A percentile compares a stretch with the other conserved stretches of the same genome.
Conservation (phyloP, 2,113 vertebrate species). For the Cervus canadensis region DNA sequence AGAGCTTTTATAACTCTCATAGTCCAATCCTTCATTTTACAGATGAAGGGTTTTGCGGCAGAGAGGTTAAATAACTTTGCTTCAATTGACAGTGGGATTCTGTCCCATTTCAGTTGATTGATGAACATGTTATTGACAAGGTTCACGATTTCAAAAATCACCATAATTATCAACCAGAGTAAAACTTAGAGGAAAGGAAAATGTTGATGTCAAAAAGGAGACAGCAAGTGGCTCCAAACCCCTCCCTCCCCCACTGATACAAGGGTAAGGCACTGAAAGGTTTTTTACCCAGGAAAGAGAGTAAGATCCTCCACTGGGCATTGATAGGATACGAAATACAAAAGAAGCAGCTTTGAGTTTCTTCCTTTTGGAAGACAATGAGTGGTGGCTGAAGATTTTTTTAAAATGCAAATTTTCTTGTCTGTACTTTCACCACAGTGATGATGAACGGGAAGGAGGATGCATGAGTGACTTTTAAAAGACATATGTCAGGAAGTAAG, state of each 20-base stretch:
- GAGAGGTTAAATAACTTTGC: background rate
- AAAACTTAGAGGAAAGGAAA: background rate
- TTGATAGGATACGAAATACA: background rate
- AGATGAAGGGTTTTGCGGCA: background rate
- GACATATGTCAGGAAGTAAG: slow-evolving; percentile 36
- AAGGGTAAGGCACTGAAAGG: background rate
- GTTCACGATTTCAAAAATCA: background rate
- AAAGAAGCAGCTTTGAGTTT: background rate
- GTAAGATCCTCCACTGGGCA: background rate
- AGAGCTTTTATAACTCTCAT: background rate
- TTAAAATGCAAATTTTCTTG: background rate
- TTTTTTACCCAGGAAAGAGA: background rate
- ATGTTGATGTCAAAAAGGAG: background rate
- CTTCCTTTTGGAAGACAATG: background rate
- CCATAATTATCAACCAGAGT: background rate
- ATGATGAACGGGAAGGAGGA: background rate
- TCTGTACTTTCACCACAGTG: background rate
- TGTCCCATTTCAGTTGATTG: background rate
- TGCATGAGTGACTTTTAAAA: slow-evolving; percentile 12
- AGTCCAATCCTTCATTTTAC: background rate
- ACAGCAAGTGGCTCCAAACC: background rate
- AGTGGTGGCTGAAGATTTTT: background rate
- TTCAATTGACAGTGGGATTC: background rate
- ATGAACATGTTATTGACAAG: background rate
- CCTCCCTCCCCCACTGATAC: background rate